Evolutionary conservation across 2,797 vertebrate genomes (phyloP), one percentile per base, ranked within the genome.

Genomic region (Lepilemur ruficaudatus): DNA sequence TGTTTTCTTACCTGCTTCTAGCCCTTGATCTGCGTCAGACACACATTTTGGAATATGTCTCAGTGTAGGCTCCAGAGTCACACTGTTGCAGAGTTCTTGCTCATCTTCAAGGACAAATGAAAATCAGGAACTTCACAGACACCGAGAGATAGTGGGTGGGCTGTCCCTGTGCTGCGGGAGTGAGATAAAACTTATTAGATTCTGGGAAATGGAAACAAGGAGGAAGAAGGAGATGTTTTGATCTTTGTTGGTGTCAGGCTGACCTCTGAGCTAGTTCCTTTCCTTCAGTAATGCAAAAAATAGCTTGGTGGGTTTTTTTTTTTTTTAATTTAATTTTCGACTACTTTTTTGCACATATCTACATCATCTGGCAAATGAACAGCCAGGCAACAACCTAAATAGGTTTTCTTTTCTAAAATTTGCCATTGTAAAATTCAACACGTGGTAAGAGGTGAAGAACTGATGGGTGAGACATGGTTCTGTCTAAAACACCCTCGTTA

Each of bases 111-210:
- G 85, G 72, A 18, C 32, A 11, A 46, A 30, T 52, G 69, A 92
- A 90, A 97, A 97, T 91, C 81, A 95, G 97, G 97, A 98, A 96
- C 95, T 96, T 89, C 67, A 20, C 18, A 76, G 76, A 96, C 93
- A 94, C 90, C 93, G 63, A 59, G 2, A 95, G 95, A 86, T 81
- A 67, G 57, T 48, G 32, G 78, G 41, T 78, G 6, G 22, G 25
- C 59, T 69, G 32, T 92, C 48, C 32, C 41, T 20, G 25, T 30
- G 61, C 67, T 5, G 35, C 79, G 8, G 4, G 70, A 35, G 57
- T 72, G 65, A 65, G 50, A 86, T 55, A 86, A 82, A 41, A 41
- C 43, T 63, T 55, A 9, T 7, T 70, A 7, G 61, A 18, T 35
- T 11, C 52, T 63, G 22, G 81, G 55, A 70, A 32, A 41, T 30